Conservation (phyloP, 30 jellyfish, hydroid and myxozoan species). For the Catostylus mosaicus region DNA sequence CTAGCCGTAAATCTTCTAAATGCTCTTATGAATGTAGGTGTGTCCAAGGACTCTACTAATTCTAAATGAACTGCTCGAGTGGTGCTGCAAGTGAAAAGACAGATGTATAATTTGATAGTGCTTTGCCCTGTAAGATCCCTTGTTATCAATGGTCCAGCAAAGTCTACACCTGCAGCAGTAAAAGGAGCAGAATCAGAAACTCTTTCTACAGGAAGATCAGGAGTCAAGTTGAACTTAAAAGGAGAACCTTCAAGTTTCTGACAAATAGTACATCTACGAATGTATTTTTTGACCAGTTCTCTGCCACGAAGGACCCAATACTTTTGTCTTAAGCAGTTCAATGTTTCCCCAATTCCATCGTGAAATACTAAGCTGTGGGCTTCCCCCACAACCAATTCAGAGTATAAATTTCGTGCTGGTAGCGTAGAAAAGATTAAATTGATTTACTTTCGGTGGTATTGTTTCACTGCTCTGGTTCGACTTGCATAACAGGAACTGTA, state of each 20-base stretch:
- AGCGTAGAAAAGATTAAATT: conserved; percentile 31
- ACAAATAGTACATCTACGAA: conserved; percentile 26
- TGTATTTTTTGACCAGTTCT: conserved; percentile 10
- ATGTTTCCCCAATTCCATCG: conserved; percentile 52
- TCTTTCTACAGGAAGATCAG: conserved; percentile 33
- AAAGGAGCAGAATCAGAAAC: conserved; percentile 57
- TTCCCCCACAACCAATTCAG: conserved; percentile 2
- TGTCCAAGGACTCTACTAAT: conserved; percentile 15
- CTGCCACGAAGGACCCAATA: too few species aligned
- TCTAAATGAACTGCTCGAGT: conserved; percentile 68
- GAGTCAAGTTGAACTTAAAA: conserved; percentile 2
- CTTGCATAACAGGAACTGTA: background rate
- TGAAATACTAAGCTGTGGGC: conserved; percentile 30
- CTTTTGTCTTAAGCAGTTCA: conserved; percentile 34
- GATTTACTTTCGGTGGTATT: conserved; percentile 3
- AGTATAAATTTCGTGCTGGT: conserved; percentile 28
- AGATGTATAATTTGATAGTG: conserved; percentile 4
- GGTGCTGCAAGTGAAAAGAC: conserved; percentile 59
- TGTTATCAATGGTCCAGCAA: conserved; percentile 43
- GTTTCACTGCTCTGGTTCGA: background rate
- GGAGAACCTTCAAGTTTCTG: conserved; percentile 63
- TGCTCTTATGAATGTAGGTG: conserved; percentile 2
- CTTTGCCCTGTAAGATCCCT: conserved; percentile 1
- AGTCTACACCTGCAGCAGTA: conserved; percentile 43
- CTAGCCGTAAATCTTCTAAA: conserved; percentile 25